Evolutionary conservation across 2,113 vertebrate genomes (phyloP).

Genomic region (Tachycineta bicolor): DNA sequence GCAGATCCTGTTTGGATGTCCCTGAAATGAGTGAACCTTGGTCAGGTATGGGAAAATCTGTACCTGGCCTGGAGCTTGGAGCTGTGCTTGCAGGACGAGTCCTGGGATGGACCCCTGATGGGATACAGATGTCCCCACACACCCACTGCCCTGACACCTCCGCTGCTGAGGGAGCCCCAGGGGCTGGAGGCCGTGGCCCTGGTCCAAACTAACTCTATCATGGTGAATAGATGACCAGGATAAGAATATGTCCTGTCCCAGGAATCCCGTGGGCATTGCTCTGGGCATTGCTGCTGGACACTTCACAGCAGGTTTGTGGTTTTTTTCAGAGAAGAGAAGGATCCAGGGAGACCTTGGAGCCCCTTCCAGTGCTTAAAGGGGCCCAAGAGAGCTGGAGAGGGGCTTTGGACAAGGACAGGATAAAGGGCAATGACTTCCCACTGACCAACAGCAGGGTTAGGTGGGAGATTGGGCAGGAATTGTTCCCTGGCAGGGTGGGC

Average conservation of each 20-base stretch:
- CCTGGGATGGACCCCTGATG: neutral
- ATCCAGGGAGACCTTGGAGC: neutral
- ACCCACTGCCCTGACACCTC: neutral
- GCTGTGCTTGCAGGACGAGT: neutral
- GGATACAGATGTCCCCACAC: neutral
- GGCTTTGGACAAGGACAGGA: neutral
- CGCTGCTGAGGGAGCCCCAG: neutral
- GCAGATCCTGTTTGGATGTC: neutral
- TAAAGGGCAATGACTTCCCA: neutral
- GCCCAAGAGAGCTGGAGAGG: neutral
- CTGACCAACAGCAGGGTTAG: neutral
- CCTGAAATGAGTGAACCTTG: neutral
- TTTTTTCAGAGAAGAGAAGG: neutral
- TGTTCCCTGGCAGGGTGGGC: fast-evolving
- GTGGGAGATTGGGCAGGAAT: neutral
- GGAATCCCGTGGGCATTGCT: neutral
- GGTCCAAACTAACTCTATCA: neutral
- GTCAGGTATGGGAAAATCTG: neutral
- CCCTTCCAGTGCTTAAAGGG: neutral
- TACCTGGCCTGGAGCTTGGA: neutral
- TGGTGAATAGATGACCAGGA: neutral
- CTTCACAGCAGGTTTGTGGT: neutral
- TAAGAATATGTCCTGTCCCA: neutral
- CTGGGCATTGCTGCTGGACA: neutral
- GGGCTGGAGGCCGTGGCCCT: neutral